Conservation (phyloP, 2,888 invertebrate genomes). For the Stenoptilia bipunctidactyla region DNA sequence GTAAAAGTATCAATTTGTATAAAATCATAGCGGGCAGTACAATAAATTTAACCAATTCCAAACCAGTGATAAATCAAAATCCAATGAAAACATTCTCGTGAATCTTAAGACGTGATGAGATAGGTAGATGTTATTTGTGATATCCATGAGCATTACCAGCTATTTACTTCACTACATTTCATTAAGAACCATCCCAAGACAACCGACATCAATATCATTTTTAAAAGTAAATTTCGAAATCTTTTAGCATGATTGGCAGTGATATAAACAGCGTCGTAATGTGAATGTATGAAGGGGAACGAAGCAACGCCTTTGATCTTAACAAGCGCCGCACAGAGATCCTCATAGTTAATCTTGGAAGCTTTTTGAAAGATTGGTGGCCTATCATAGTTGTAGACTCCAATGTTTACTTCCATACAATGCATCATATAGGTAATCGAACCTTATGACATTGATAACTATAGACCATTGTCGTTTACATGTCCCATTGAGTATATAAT, state of each 20-base stretch:
- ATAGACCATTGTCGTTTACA: too few species aligned
- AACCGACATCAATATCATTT: too few species aligned
- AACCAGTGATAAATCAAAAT: not conserved
- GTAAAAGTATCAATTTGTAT: too few species aligned
- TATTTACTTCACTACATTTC: too few species aligned
- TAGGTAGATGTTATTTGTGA: constrained; percentile 57
- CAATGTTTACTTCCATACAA: constrained; percentile 13
- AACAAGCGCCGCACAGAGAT: constrained; percentile 16
- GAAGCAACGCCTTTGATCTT: constrained; percentile 17
- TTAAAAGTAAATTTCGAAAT: too few species aligned
- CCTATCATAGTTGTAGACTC: constrained; percentile 14
- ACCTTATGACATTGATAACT: too few species aligned
- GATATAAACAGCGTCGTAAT: constrained; percentile 11
- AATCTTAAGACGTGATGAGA: constrained; percentile 32
- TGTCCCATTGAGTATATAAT: too few species aligned
- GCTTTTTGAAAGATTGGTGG: constrained; percentile 12
- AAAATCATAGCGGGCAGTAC: too few species aligned
- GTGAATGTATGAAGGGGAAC: constrained; percentile 18
- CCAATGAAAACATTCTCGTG: not conserved
- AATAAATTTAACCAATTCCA: too few species aligned
- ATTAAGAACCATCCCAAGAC: too few species aligned
- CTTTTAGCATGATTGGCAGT: constrained; percentile 9
- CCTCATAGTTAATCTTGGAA: constrained; percentile 18
- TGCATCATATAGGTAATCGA: too few species aligned
- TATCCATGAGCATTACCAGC: not conserved